Conservation (phyloP, 2,888 invertebrate species). For the Gibbula magus region DNA sequence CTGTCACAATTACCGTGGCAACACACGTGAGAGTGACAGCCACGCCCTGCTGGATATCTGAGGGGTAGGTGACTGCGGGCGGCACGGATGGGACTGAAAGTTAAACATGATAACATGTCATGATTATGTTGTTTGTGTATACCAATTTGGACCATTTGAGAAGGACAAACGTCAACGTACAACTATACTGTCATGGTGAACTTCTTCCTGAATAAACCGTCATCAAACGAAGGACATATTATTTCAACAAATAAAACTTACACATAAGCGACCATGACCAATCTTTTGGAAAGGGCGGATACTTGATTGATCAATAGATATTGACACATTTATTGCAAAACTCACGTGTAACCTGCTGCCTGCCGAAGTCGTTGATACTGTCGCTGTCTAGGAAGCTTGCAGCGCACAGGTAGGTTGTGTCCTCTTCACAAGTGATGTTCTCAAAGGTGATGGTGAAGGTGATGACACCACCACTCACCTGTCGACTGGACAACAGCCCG, state of each 20-base stretch:
- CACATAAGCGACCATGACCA: no score
- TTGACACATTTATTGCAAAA: no score
- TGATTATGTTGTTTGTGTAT: neutral
- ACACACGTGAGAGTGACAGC: neutral
- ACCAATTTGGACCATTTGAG: no score
- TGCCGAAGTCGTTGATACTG: neutral
- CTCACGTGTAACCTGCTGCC: neutral
- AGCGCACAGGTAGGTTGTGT: neutral
- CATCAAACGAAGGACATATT: no score
- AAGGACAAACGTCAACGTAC: no score
- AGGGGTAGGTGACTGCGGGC: neutral
- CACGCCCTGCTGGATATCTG: neutral
- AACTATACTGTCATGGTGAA: no score
- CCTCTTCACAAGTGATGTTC: neutral
- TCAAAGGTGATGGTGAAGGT: constrained; percentile 3
- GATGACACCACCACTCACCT: no score
- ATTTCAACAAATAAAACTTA: no score
- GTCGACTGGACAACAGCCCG: neutral
- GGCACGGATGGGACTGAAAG: neutral
- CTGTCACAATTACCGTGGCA: neutral
- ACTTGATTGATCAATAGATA: no score
- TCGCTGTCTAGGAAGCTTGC: neutral
- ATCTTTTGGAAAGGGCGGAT: no score
- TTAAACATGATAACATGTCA: neutral
- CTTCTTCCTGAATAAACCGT: no score